Evolutionary conservation across 1,140 invertebrate genomes (phyloP), one percentile per base, ranked within the genome.

Genomic region (Pseudoatta argentina): DNA sequence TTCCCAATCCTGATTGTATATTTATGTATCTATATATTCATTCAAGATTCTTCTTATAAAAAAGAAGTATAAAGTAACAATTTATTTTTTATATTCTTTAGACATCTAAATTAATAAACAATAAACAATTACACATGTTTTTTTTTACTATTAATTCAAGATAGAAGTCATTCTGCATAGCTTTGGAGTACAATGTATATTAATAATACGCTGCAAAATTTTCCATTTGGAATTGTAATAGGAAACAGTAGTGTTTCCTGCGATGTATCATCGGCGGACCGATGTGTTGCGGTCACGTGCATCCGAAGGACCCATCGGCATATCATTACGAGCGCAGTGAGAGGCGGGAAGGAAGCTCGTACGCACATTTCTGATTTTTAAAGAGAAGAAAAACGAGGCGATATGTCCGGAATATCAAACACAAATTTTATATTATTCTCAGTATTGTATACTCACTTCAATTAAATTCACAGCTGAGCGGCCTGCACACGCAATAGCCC

Each of bases 381-480:
- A 39, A 53, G 12, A 53, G 5, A 39, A n/a, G 21, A 30, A 30
- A 72, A 59, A 27, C 4, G 3, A 82, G 16, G n/a, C 14, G n/a
- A 48, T 48, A 27, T 10, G 5, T 27, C 18, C 18, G 51, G 5
- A 72, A 82, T 44, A 72, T 59, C 53, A 16, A 30, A 59, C 10
- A 48, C 18, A 59, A 57, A 34, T 18, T 55, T 66, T 16, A 16
- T 24, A 27, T 24, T 39, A 21, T 2, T 67, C 30, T 59, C 3
- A n/a, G 27, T 2, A 30, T 14, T n/a, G 16, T 3, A 53, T 90
- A 89, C 88, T 90, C 61, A 90, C 89, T 79, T 81, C 63, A 34
- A 61, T 27, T 12, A 53, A 81, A 87, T 79, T 89, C 44, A 39
- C 75, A 89, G 75, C 63, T 72, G 61, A 79, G 86, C 64, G 79